phyloP scores from a whole-genome alignment of 37 sponge, comb jelly and placozoan species.

The Halichondria panicea region DNA sequence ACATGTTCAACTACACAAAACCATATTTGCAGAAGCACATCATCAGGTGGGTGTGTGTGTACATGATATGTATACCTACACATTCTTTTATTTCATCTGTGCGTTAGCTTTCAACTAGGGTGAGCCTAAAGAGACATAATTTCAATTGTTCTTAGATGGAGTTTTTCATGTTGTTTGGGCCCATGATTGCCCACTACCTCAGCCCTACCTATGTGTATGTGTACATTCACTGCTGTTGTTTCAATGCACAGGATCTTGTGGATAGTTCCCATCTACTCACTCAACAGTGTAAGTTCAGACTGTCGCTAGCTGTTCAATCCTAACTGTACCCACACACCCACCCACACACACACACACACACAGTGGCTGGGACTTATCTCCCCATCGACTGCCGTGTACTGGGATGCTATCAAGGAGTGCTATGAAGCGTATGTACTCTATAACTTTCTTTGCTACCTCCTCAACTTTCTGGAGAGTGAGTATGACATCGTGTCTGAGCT shows the following conservation, averaged over 20 bases:
- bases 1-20: conserved; percentile 83
- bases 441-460: conserved; percentile 87
- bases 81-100: no score
- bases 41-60: conserved; percentile 62
- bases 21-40: conserved; percentile 87
- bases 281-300: conserved; percentile 72
- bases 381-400: conserved; percentile 61
- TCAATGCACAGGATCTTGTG: conserved; percentile 66
- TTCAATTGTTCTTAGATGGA: no score
- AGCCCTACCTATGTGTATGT: conserved; percentile 4
- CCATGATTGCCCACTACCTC: neutral
- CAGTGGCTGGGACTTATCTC: conserved; percentile 77
- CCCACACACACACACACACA: neutral
- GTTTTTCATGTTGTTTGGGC: no score
- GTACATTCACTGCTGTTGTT: neutral
- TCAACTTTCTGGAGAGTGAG: conserved; percentile 74
- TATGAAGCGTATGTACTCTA: conserved; percentile 94
- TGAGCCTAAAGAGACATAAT: no score
- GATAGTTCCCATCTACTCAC: conserved; percentile 88
- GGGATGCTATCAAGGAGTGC: conserved; percentile 67
- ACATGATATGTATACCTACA: no score
- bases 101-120: no score
- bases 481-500: conserved; percentile 58
- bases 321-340: conserved; percentile 12
- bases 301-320: conserved; percentile 1